Percentiles rank a stretch among this genome's conserved stretches.
phyloP scores from a whole-genome alignment of 2,113 vertebrate species.

The Parotia lawesii region DNA sequence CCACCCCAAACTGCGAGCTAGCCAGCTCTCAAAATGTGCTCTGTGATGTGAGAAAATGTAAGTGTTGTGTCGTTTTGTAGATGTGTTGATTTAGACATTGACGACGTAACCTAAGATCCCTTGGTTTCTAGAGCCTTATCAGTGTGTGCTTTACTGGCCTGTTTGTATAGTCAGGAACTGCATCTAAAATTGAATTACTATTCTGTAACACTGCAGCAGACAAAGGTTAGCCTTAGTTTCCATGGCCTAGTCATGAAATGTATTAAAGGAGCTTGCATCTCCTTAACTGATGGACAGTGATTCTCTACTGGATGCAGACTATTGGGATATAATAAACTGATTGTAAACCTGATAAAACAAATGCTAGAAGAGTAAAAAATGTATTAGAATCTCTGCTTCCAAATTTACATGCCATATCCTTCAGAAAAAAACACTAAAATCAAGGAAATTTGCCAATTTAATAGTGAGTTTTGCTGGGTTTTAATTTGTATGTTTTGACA shows the following conservation, averaged over 20 bases:
- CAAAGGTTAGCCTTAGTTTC: not conserved
- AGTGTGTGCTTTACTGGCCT: not conserved
- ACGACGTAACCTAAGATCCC: not conserved
- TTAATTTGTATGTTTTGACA: not conserved
- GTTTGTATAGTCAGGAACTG: rapidly evolving
- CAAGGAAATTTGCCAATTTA: not conserved
- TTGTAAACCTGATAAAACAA: not conserved
- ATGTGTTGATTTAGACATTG: not conserved
- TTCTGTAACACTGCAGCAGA: not conserved
- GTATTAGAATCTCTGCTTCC: not conserved
- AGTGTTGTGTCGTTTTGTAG: not conserved
- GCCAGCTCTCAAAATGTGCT: not conserved
- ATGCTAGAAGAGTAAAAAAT: not conserved
- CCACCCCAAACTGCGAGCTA: not conserved
- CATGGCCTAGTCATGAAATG: not conserved
- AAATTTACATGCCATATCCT: not conserved
- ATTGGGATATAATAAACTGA: not conserved
- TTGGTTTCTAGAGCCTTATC: not conserved
- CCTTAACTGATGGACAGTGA: not conserved
- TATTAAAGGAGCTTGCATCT: not conserved
- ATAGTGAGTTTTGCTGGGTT: not conserved
- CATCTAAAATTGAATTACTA: not conserved
- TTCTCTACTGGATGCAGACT: not conserved
- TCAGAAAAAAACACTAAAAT: not conserved
- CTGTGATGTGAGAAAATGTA: not conserved